phyloP scores from a whole-genome alignment of 1,140 invertebrate species.

The Drosophila bocqueti region DNA sequence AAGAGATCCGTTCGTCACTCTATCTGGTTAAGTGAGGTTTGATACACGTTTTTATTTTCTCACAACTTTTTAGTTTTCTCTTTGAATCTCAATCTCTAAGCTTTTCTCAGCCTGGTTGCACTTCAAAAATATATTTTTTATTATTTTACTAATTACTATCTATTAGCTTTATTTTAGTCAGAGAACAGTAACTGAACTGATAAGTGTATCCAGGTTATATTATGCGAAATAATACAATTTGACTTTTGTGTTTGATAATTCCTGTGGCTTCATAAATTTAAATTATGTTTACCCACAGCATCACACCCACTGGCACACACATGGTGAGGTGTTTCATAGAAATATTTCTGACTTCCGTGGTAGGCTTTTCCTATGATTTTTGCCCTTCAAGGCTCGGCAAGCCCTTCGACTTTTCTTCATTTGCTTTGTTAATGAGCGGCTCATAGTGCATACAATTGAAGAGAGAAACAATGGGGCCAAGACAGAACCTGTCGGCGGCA shows the following conservation, averaged over 20 bases:
- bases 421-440: constrained; percentile 79
- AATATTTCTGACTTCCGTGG: constrained; percentile 29
- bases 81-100: not conserved
- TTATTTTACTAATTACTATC: too few species aligned
- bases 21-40: not conserved
- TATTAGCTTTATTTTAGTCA: too few species aligned
- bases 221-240: constrained; percentile 9
- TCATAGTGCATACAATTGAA: constrained; percentile 77
- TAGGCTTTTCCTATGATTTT: constrained; percentile 52
- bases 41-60: not conserved
- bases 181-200: too few species aligned
- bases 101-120: not conserved
- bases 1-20: not conserved
- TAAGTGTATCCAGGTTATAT: constrained; percentile 3
- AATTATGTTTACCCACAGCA: constrained; percentile 60
- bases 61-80: not conserved
- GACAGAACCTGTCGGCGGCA: constrained; percentile 50
- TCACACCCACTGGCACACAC: constrained; percentile 1
- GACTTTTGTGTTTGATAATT: constrained; percentile 30
- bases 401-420: constrained; percentile 67
- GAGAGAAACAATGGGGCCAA: constrained; percentile 56
- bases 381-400: constrained; percentile 36
- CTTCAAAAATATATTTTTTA: too few species aligned
- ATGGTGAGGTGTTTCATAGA: constrained; percentile 53
- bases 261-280: constrained; percentile 67